Evolutionary conservation across 2,113 vertebrate genomes (phyloP).

Genomic region (Amphiprion ocellaris): DNA sequence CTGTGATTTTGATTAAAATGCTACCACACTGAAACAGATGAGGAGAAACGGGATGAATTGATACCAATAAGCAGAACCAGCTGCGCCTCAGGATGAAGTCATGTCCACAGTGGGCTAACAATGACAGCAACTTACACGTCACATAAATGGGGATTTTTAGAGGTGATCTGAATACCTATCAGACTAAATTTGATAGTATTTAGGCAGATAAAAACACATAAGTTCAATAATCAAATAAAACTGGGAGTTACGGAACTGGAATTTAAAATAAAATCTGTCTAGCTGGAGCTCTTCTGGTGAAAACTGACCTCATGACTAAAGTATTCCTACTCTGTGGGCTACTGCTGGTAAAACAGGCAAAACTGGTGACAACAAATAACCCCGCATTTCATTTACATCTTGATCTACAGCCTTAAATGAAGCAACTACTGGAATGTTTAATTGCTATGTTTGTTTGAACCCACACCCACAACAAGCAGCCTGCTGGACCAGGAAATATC

Average conservation of each 20-base stretch:
- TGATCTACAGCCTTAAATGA: not conserved
- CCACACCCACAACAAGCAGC: slow-evolving; percentile 16
- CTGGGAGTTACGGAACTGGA: not conserved
- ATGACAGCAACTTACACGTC: too few relatives aligned
- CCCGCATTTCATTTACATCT: not conserved
- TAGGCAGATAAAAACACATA: too few relatives aligned
- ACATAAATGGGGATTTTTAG: too few relatives aligned
- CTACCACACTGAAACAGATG: slow-evolving; percentile 26
- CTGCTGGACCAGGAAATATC: slow-evolving; percentile 9
- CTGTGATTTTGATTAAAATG: slow-evolving; percentile 14
- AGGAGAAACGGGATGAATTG: not conserved
- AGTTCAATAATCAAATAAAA: not conserved
- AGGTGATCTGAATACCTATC: too few relatives aligned
- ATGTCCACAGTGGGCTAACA: not conserved
- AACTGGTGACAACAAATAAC: slow-evolving; percentile 2
- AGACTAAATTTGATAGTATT: not conserved
- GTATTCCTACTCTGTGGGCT: not conserved
- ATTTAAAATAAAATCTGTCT: not conserved
- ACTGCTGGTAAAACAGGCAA: not conserved
- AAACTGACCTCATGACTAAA: not conserved
- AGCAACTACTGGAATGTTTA: not conserved
- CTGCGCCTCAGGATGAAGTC: not conserved
- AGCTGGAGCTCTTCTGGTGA: not conserved
- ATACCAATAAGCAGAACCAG: too few relatives aligned
- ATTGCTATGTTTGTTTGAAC: not conserved